These are phyloP conservation scores for Dicentrarchus labrax DNA, from an alignment of 2,113 vertebrate genomes.

Conservation along the genomic window DNA sequence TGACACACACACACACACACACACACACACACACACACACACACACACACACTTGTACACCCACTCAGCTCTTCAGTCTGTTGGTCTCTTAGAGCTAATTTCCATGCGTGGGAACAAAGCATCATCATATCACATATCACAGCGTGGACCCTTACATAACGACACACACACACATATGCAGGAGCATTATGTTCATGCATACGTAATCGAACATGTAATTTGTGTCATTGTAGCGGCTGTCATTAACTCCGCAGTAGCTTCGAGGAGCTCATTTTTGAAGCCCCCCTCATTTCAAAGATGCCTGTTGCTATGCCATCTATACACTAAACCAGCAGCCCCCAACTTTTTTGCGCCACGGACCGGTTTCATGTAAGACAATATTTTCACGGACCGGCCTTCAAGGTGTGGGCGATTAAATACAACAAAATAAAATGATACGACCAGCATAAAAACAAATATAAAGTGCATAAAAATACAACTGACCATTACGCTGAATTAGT, in stretches of 20 bases:
- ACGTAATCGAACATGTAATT: neutral
- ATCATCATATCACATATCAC: slow-evolving; percentile 62
- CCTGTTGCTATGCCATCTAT: neutral
- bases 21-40: slow-evolving; percentile 38
- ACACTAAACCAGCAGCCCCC: too few species aligned
- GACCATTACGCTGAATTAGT: too few species aligned
- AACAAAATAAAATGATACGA: too few species aligned
- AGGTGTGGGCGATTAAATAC: too few species aligned
- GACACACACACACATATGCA: slow-evolving; percentile 26
- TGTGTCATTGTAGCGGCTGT: neutral
- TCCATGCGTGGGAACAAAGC: slow-evolving; percentile 74
- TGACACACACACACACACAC: neutral
- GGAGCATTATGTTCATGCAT: slow-evolving; percentile 11
- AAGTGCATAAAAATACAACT: too few species aligned
- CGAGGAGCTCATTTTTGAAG: neutral
- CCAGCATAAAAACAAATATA: too few species aligned
- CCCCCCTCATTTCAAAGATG: neutral
- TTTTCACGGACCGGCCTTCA: too few species aligned
- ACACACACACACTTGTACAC: slow-evolving; percentile 43
- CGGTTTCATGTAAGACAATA: too few species aligned
- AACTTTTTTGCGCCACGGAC: too few species aligned
- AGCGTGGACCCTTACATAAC: slow-evolving; percentile 54
- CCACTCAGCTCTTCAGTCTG: slow-evolving; percentile 56
- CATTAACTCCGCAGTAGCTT: neutral
- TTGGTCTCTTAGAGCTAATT: slow-evolving; percentile 58